These are phyloP conservation scores for Atethmia centrago DNA, from an alignment of 2,888 invertebrate genomes.

Conservation along the genomic window DNA sequence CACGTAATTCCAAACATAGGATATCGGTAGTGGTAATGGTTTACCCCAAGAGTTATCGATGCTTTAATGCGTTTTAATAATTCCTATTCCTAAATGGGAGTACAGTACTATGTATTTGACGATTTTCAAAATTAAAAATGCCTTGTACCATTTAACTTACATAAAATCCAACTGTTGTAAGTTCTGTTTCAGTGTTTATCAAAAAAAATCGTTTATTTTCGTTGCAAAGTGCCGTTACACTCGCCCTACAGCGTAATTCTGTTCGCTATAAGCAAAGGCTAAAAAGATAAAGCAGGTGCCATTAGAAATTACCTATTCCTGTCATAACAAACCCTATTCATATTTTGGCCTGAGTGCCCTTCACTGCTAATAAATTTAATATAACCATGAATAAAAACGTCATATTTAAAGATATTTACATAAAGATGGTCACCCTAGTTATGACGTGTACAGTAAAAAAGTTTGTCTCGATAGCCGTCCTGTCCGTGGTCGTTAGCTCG, in stretches of 20 bases:
- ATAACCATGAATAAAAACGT: constrained; percentile 36
- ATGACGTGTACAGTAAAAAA: constrained; percentile 62
- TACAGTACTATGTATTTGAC: not conserved
- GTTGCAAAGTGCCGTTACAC: not conserved
- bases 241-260: not conserved
- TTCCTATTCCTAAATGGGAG: constrained; percentile 9
- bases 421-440: constrained; percentile 53
- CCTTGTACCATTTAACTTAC: no score
- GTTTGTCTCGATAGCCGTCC: constrained; percentile 63
- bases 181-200: not conserved
- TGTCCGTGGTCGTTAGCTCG: constrained; percentile 60
- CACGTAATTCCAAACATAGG: constrained; percentile 32
- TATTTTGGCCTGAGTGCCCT: constrained; percentile 25
- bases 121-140: not conserved
- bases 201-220: not conserved
- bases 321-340: constrained; percentile 21
- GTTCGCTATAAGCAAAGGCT: not conserved
- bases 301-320: constrained; percentile 29
- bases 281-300: constrained; percentile 1
- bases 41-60: constrained; percentile 19
- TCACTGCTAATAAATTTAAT: constrained; percentile 46
- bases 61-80: constrained; percentile 24
- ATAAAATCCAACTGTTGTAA: no score
- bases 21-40: constrained; percentile 46
- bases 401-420: constrained; percentile 36